Percentiles rank a stretch among this genome's conserved stretches.
Evolutionary conservation across 2,797 vertebrate species (phyloP).

Genomic region (Gymnoscopelus braueri): DNA sequence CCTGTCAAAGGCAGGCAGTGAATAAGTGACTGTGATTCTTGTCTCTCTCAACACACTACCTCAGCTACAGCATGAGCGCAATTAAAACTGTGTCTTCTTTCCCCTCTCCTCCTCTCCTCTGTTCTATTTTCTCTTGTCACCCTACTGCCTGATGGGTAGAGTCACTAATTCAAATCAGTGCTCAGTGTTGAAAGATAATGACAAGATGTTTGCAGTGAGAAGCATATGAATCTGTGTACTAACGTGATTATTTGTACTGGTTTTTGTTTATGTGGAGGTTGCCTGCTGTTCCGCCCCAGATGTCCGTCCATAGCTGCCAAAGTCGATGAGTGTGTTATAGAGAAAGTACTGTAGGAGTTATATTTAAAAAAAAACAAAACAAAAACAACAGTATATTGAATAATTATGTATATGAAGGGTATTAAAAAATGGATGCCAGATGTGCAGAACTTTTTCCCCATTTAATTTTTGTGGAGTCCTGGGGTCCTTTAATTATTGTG

Average conservation of each 20-base stretch:
- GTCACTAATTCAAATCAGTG: constrained; percentile 69
- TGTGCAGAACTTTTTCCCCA: not conserved
- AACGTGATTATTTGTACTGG: constrained; percentile 63
- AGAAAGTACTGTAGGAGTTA: constrained; percentile 5
- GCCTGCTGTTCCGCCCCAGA: constrained; percentile 70
- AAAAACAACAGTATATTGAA: not conserved
- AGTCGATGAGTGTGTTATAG: constrained; percentile 30
- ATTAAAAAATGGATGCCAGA: constrained; percentile 11
- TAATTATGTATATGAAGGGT: constrained; percentile 7
- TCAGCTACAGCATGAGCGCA: constrained; percentile 39
- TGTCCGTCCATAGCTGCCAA: constrained; percentile 61
- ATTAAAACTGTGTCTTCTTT: constrained; percentile 63
- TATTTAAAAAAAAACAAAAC: no score
- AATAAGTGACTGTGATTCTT: no score
- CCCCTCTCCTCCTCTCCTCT: constrained; percentile 7
- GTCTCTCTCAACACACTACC: constrained; percentile 11
- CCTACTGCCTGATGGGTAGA: constrained; percentile 54
- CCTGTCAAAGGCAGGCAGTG: no score
- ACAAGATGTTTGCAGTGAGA: constrained; percentile 67
- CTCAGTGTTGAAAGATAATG: constrained; percentile 59
- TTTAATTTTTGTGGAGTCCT: not conserved
- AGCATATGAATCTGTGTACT: constrained; percentile 59
- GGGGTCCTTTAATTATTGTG: not conserved
- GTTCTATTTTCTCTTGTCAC: constrained; percentile 9
- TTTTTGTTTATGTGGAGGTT: constrained; percentile 61